Evolutionary conservation across 2,113 vertebrate species (phyloP).

Genomic region (Paramormyrops kingsleyae): DNA sequence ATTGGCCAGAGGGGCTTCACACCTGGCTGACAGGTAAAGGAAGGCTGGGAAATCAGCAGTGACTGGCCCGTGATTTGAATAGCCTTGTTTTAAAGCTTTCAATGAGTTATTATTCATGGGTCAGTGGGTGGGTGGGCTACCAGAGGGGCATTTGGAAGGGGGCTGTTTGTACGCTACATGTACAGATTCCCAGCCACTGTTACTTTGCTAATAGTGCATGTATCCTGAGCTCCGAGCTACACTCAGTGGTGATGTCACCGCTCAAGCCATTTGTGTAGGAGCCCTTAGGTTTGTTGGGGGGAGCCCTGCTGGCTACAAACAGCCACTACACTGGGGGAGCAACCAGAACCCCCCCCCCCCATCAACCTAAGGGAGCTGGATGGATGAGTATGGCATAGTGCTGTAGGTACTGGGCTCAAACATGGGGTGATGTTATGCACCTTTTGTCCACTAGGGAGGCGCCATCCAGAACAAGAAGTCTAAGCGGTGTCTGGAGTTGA

Average conservation of each 20-base stretch:
- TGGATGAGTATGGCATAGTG: neutral
- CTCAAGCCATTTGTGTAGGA: neutral
- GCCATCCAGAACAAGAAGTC: conserved; percentile 87
- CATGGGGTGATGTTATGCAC: neutral
- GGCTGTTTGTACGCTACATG: neutral
- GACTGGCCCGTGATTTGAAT: too few relatives aligned
- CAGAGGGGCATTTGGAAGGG: neutral
- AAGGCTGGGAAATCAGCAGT: too few relatives aligned
- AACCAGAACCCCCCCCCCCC: neutral
- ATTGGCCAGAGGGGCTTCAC: too few relatives aligned
- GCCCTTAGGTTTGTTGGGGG: neutral
- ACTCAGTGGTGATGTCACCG: neutral
- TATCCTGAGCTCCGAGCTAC: neutral
- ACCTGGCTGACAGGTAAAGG: neutral
- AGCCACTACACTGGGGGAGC: neutral
- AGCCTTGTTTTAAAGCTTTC: neutral
- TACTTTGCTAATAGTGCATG: neutral
- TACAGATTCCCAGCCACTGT: neutral
- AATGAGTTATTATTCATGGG: neutral
- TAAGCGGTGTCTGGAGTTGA: conserved; percentile 81
- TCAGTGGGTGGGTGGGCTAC: neutral
- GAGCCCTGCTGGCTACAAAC: neutral
- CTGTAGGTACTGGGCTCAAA: too few relatives aligned
- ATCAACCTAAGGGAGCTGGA: neutral
- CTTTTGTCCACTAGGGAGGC: conserved; percentile 65